Evolutionary conservation across 2,888 invertebrate species (phyloP).

Genomic region (Noctua janthina): DNA sequence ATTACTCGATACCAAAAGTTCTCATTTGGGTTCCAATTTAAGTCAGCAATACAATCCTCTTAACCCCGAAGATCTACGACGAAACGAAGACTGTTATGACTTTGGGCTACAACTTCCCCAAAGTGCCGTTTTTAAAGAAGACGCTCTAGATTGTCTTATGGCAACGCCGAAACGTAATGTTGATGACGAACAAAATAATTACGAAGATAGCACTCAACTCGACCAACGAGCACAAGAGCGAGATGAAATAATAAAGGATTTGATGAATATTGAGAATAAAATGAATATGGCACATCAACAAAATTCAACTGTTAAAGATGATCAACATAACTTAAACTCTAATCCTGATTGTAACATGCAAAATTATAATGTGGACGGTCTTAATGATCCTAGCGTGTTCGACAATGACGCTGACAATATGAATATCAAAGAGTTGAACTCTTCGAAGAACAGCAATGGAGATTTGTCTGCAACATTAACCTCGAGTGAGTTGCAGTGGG

Average conservation of each 20-base stretch:
- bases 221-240: conserved; percentile 80
- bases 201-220: conserved; percentile 73
- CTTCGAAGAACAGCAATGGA: conserved; percentile 58
- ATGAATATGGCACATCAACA: conserved; percentile 76
- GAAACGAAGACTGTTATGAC: conserved; percentile 85
- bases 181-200: conserved; percentile 75
- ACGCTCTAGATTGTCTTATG: conserved; percentile 84
- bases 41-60: conserved; percentile 80
- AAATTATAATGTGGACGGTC: conserved; percentile 67
- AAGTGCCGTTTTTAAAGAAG: conserved; percentile 83
- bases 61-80: conserved; percentile 82
- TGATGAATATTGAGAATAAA: conserved; percentile 86
- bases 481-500: conserved; percentile 72
- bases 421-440: conserved; percentile 58
- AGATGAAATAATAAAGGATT: conserved; percentile 86
- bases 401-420: conserved; percentile 65
- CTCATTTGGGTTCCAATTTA: conserved; percentile 80
- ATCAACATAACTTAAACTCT: conserved; percentile 61
- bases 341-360: conserved; percentile 67
- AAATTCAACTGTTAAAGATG: conserved; percentile 65
- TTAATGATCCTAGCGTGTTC: conserved; percentile 62
- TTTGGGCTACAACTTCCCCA: conserved; percentile 84
- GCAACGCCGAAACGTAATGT: conserved; percentile 80
- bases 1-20: conserved; percentile 81
- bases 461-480: conserved; percentile 68